Evolutionary conservation across 2,888 invertebrate species (phyloP), one percentile per base, ranked within the genome.

Genomic region (Caenorhabditis angaria): DNA sequence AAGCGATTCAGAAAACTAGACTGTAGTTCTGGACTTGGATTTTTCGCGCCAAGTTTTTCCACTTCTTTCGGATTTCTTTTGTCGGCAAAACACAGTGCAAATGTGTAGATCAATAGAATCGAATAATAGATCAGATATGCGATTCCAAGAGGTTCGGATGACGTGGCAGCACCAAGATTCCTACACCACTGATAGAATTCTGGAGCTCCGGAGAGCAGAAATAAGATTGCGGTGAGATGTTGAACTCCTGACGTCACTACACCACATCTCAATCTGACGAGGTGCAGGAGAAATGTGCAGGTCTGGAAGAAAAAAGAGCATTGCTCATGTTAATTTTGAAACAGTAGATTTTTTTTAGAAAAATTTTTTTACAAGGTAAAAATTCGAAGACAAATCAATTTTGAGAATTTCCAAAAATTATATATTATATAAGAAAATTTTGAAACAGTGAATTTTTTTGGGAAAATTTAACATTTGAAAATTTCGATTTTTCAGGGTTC

Each of bases 181-280:
- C 83, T 70, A 25, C 77, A 56, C 79, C 82, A 78, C 48, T 80
- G 76, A 63, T 85, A 85, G 8, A 84, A 64, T 69, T 86, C 86
- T 0, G 86, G 84, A 14, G 92, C 89, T 1, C 93, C 93, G 58
- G 92, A 92, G 47, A 95, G 32, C 0, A 91, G 89, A 62, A 94
- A 88, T 0, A 94, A 85, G 28, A 95, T 89, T 94, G 96, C 97
- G 89, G 95, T 96, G 78, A 94, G 89, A 89, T 95, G 95, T 71
- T 94, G 90, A 64, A 94, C 91, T 1, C 96, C 97, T 5, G 97
- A 96, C 12, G 95, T 92, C 85, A 93, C 91, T 85, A 94, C 91
- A n/a, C 97, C 97, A 89, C 91, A 91, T 87, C 92, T 92, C 83
- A 92, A 92, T 88, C 95, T 94, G 87, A 92, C 92, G 82, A 92